Conservation (phyloP, 2,797 vertebrate species). For the Capromys pilorides region DNA sequence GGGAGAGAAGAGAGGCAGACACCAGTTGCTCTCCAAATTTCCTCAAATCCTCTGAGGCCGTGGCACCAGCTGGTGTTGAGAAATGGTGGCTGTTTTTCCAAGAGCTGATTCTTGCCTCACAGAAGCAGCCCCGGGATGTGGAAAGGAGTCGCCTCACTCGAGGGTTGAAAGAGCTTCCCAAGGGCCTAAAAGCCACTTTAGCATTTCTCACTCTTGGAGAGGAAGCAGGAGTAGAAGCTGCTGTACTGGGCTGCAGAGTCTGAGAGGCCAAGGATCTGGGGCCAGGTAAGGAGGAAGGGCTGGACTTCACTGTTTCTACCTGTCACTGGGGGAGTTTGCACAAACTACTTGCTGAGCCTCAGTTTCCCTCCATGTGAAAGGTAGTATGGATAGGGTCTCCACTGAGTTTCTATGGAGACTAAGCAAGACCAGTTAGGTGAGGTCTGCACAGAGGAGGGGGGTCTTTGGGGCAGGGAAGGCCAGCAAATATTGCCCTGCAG, state of each 20-base stretch:
- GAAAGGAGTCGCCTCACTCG: neutral
- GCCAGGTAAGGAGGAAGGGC: neutral
- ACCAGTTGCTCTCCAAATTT: slow-evolving; percentile 51
- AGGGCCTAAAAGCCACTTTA: neutral
- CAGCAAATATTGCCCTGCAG: too few species aligned
- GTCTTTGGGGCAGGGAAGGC: neutral
- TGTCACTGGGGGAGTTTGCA: neutral
- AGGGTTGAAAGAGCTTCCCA: accelerated
- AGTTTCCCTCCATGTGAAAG: neutral
- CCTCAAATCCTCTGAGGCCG: neutral
- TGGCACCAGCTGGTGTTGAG: slow-evolving; percentile 33
- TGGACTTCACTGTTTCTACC: accelerated
- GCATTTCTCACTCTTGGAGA: accelerated
- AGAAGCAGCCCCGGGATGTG: neutral
- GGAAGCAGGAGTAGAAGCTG: neutral
- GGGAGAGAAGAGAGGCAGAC: neutral
- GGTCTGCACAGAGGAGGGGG: neutral
- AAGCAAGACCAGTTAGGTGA: accelerated
- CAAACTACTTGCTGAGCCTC: neutral
- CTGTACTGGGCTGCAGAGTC: neutral
- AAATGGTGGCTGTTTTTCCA: slow-evolving; percentile 42
- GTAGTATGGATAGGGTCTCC: neutral
- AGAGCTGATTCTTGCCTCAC: neutral
- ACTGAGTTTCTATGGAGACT: neutral
- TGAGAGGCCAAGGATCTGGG: neutral